Evolutionary conservation across 2,888 invertebrate species (phyloP), one percentile per base, ranked within the genome.

Genomic region (Epinotia demarniana): DNA sequence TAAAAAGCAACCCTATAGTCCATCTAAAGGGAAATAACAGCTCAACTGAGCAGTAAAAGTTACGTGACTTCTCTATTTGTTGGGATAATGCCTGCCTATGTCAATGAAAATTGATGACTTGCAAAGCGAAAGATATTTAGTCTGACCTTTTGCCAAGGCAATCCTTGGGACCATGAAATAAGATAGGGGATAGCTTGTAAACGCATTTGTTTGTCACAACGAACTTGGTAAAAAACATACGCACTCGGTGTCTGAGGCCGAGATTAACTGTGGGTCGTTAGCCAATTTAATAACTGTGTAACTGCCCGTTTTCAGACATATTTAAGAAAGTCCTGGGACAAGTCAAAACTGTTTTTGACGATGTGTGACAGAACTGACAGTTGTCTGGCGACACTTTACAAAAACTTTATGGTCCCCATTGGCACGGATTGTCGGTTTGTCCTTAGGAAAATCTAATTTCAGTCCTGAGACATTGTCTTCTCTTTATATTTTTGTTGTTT

Each of bases 81-180:
- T 53, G 64, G 69, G 60, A 64, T 70, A 70, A 70, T 60, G 57
- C 46, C 16, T 3, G 27, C 33, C n/a, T 53, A 5, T n/a, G 53
- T 16, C 75, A 49, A 75, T 75, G 70, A 70, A 70, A 75, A 57
- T 75, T 75, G 60, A 75, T 75, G 70, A 70, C 75, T 53, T 70
- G 75, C 63, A 70, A 64, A 70, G 70, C 64, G 39, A 49, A 58
- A 58, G 73, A 62, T 69, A n/a, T n/a, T n/a, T n/a, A 46, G 23
- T 18, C 33, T 55, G 68, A 57, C 43, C 57, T 70, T 23, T 43
- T 19, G 58, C 33, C 18, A 27, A 39, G 53, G 9, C 58, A 23
- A n/a, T n/a, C 64, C 33, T 57, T 19, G 27, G 27, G 46, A 63
- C 23, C 11, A 27, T 18, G 39, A n/a, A n/a, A 19, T 55, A 18